A percentile compares a stretch with the other conserved stretches of the same genome.
Conservation (phyloP, 1,140 invertebrate species). For the Achatina immaculata region DNA sequence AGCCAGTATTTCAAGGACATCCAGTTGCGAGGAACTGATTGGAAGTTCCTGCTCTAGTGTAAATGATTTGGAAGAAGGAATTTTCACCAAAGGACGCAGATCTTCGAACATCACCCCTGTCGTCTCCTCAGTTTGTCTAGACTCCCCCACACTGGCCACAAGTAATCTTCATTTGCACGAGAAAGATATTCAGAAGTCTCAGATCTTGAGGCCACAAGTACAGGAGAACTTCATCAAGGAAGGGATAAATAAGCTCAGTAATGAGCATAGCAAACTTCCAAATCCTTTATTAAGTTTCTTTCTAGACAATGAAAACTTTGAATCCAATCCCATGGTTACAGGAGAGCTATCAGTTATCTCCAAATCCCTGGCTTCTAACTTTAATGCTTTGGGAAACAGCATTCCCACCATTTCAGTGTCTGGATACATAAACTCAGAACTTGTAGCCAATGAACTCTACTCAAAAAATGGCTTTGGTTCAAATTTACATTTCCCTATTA, state of each 20-base stretch:
- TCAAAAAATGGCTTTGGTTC: no score
- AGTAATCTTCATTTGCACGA: not conserved
- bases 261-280: not conserved
- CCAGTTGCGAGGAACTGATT: not conserved
- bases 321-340: slow-evolving; percentile 39
- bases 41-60: not conserved
- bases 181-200: not conserved
- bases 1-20: not conserved
- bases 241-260: not conserved
- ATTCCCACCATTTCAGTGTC: no score
- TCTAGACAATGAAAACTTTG: slow-evolving; percentile 28
- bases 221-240: not conserved
- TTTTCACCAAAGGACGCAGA: not conserved
- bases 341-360: not conserved
- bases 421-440: no score
- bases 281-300: slow-evolving; percentile 41
- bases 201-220: not conserved
- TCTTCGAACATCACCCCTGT: slow-evolving; percentile 23
- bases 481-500: no score
- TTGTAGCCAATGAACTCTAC: not conserved
- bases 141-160: not conserved
- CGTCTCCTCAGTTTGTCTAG: not conserved
- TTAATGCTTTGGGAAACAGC: not conserved
- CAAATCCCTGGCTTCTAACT: not conserved
- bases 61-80: not conserved